These are phyloP conservation scores for Eupithecia subumbrata DNA, from an alignment of 2,888 invertebrate species.

Conservation along the genomic window DNA sequence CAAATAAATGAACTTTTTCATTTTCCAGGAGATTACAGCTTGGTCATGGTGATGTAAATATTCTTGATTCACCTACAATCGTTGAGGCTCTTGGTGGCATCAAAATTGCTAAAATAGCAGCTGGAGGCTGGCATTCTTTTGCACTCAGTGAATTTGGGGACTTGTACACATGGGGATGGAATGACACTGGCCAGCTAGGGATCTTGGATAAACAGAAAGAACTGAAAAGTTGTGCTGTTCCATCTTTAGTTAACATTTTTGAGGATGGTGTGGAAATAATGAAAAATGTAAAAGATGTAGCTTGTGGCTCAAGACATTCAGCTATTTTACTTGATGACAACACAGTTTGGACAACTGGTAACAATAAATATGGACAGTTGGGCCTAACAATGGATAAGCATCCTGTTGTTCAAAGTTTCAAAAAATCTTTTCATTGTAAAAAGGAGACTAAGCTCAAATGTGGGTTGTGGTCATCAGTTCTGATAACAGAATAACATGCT, in stretches of 20 bases:
- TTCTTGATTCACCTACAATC: constrained; percentile 85
- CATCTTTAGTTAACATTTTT: constrained; percentile 69
- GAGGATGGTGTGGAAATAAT: constrained; percentile 71
- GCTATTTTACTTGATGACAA: constrained; percentile 87
- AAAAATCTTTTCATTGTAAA: constrained; percentile 57
- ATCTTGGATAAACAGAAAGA: constrained; percentile 68
- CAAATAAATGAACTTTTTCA: not conserved
- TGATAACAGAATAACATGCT: constrained; percentile 40
- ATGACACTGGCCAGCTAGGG: constrained; percentile 94
- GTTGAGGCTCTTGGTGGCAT: constrained; percentile 91
- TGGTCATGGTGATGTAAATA: constrained; percentile 89
- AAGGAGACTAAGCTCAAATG: constrained; percentile 56
- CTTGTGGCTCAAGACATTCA: constrained; percentile 92
- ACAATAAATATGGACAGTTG: constrained; percentile 92
- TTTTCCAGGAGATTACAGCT: constrained; percentile 92
- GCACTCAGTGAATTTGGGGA: constrained; percentile 92
- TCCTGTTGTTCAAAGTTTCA: constrained; percentile 61
- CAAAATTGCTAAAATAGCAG: constrained; percentile 87
- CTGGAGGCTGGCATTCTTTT: constrained; percentile 95
- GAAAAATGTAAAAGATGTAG: constrained; percentile 84
- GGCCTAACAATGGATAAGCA: constrained; percentile 70
- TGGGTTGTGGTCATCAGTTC: constrained; percentile 72
- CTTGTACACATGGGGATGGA: constrained; percentile 96
- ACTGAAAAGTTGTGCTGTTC: constrained; percentile 62
- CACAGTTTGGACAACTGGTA: constrained; percentile 89